Conservation (phyloP, 2,888 invertebrate genomes). For the Nephrotoma flavescens region DNA sequence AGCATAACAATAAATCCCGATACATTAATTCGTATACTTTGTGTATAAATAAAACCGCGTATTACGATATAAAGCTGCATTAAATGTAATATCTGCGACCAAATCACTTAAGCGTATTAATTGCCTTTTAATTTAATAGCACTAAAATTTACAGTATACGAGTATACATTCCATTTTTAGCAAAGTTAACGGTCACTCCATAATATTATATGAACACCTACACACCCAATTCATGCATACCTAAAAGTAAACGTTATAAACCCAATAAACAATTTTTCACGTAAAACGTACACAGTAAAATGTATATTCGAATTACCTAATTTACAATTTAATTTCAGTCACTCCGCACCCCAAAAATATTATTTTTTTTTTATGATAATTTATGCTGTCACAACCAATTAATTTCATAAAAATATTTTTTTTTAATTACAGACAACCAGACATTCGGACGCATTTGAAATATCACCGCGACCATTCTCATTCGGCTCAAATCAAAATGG, state of each 20-base stretch:
- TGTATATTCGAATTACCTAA: background rate
- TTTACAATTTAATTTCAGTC: background rate
- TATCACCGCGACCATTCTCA: slow-evolving; percentile 30
- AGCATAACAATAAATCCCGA: too few species aligned
- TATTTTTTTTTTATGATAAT: background rate
- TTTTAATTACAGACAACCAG: slow-evolving; percentile 21
- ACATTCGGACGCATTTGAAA: slow-evolving; percentile 27
- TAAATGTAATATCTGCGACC: too few species aligned
- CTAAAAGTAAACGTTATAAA: background rate
- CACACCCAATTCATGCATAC: background rate
- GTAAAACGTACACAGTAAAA: background rate
- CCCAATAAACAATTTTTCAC: background rate
- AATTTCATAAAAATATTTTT: background rate
- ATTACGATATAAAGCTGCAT: too few species aligned
- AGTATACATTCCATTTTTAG: background rate
- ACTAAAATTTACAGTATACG: background rate
- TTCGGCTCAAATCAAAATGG: slow-evolving; percentile 1
- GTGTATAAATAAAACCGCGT: too few species aligned
- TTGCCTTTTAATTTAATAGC: background rate
- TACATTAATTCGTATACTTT: too few species aligned
- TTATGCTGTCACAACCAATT: background rate
- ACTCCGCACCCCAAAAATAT: background rate
- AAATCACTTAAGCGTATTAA: background rate
- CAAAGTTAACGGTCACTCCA: background rate
- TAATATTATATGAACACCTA: background rate